A percentile compares a stretch with the other conserved stretches of the same genome.
Conservation (phyloP, 2,113 vertebrate genomes). For the Lepisosteus osseus region DNA sequence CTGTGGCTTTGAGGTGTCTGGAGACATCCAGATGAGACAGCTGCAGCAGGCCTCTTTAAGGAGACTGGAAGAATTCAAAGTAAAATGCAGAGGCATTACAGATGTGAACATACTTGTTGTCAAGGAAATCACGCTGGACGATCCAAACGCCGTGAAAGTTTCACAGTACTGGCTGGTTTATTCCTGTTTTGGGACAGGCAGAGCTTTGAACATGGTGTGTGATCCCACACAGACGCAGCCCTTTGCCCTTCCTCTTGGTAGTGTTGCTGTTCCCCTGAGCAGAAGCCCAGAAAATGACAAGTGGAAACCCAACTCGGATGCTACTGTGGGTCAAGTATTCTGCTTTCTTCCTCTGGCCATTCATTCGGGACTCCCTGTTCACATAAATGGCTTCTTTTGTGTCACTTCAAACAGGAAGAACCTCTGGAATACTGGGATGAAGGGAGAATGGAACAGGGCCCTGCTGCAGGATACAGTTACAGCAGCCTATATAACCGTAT, state of each 20-base stretch:
- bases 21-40: constrained; percentile 7
- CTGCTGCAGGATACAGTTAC: constrained; percentile 36
- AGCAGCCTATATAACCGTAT: constrained; percentile 31
- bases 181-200: constrained; percentile 37
- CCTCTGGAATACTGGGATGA: constrained; percentile 30
- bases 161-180: constrained; percentile 38
- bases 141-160: constrained; percentile 4
- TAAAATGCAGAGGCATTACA: constrained; percentile 3
- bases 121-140: constrained; percentile 15
- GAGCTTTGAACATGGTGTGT: constrained; percentile 32
- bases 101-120: constrained; percentile 33
- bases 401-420: constrained; percentile 56
- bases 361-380: constrained; percentile 47
- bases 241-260: constrained; percentile 32
- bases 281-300: constrained; percentile 25
- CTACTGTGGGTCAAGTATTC: constrained; percentile 43
- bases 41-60: constrained; percentile 16
- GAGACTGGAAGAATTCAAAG: not conserved
- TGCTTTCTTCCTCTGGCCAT: constrained; percentile 54
- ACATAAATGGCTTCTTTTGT: constrained; percentile 52
- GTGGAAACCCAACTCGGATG: constrained; percentile 31
- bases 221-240: constrained; percentile 12
- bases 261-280: constrained; percentile 48
- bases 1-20: constrained; percentile 14
- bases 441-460: constrained; percentile 46